Evolutionary conservation across 2,888 invertebrate genomes (phyloP).

Genomic region (Drosophila mercatorum): DNA sequence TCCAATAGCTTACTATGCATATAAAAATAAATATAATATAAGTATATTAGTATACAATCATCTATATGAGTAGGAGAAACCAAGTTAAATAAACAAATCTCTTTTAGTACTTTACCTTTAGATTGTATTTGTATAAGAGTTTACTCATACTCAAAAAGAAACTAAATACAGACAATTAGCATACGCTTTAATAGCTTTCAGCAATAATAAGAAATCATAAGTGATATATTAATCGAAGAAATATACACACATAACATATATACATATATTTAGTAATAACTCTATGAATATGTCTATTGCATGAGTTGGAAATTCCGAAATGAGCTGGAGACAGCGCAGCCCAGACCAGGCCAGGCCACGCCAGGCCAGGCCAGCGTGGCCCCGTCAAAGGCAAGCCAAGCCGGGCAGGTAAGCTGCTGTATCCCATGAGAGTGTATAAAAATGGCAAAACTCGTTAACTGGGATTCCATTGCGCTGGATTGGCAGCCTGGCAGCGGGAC

Average conservation of each 20-base stretch:
- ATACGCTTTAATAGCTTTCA: too few relatives aligned
- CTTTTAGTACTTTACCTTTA: too few relatives aligned
- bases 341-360: neutral
- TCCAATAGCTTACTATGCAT: too few relatives aligned
- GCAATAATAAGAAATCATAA: neutral
- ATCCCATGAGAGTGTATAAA: slow-evolving; percentile 39
- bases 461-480: slow-evolving; percentile 66
- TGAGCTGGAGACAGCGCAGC: neutral
- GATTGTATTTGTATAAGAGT: too few relatives aligned
- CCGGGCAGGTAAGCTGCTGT: slow-evolving; percentile 12
- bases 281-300: neutral
- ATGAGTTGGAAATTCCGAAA: neutral
- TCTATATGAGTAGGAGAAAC: too few relatives aligned
- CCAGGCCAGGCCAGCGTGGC: neutral
- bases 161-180: too few relatives aligned
- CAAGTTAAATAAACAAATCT: too few relatives aligned
- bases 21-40: too few relatives aligned
- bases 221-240: neutral
- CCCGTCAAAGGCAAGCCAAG: neutral
- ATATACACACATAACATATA: neutral
- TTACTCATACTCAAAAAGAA: too few relatives aligned
- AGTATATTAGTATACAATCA: too few relatives aligned
- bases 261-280: neutral
- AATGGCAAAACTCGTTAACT: slow-evolving; percentile 75
- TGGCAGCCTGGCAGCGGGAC: slow-evolving; percentile 43